Base-by-base conservation (phyloP, 2,888 invertebrate genomes). In the Gortyna flavago region DNA sequence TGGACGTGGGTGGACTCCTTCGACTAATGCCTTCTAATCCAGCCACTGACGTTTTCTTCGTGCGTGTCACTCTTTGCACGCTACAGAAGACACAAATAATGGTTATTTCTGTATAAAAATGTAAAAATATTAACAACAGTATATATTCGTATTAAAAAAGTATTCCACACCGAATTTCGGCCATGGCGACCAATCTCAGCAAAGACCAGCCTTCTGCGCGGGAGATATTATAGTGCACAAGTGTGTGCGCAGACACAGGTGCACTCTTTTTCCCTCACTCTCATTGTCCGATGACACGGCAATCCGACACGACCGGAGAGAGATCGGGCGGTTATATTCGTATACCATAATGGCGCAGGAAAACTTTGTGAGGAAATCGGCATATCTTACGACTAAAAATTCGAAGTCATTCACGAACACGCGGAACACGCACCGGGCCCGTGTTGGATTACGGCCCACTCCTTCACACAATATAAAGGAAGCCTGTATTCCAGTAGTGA, bases 21-120 rank as follows among this genome's bases (percentile, higher is more conserved):
- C 97, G 95, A 79, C 93, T 95, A 13, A 95, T 96, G 0, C 97
- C 96, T 92, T 98, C 98, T 67, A 98, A 97, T 83, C 97, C 98
- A 11, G 97, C 97, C 25, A 98, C 97, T 18, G 98, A 98, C 0
- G 98, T 98, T 92, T 98, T 98, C 92, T 98, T 98, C 0, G 98
- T 97, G 41, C 98, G 97, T 6, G 97, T 94, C 1, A 97, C 97
- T 84, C 97, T 97, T 91, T 98, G 97, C 65, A 98, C 97, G 89
- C 91, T 97, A 54, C 35, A 68, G 13, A 70, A 72, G 16, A 78
- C 48, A 72, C 66, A 41, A 70, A 38, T 79, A 67, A 79, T 86
- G 84, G 75, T 79, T 86, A 79, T 79, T 84, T 73, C 80, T 57
- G 84, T 79, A 86, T 75, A 51, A 2, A 2, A 57, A 21, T 25